Evolutionary conservation across 2,113 vertebrate genomes (phyloP).

Genomic region (Holacanthus passer): DNA sequence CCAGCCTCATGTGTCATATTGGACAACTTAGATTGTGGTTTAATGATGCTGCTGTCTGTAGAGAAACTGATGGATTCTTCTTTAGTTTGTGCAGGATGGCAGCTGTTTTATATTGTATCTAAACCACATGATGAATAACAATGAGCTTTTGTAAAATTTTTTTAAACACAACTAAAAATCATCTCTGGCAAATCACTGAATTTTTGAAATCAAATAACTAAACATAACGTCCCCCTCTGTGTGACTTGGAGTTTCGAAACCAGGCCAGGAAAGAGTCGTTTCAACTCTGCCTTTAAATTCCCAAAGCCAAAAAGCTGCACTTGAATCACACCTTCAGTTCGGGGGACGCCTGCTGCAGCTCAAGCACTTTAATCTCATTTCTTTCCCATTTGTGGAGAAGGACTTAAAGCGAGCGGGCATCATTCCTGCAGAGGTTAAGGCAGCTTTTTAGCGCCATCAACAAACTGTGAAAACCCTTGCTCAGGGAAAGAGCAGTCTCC

Average conservation of each 20-base stretch:
- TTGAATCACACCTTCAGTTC: neutral
- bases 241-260: neutral
- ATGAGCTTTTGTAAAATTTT: neutral
- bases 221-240: neutral
- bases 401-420: slow-evolving; percentile 2
- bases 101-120: neutral
- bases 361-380: slow-evolving; percentile 38
- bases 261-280: neutral
- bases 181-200: neutral
- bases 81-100: neutral
- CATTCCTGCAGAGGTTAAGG: slow-evolving; percentile 5
- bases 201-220: neutral
- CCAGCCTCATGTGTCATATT: too few relatives aligned
- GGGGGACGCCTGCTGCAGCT: slow-evolving; percentile 1
- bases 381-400: slow-evolving; percentile 15
- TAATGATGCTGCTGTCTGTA: neutral
- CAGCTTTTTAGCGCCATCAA: slow-evolving; percentile 62
- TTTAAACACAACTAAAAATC: neutral
- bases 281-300: neutral
- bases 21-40: neutral
- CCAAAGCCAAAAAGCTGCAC: neutral
- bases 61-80: neutral
- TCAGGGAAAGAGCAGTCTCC: slow-evolving; percentile 41
- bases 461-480: slow-evolving; percentile 65
- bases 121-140: neutral